A percentile compares a stretch with the other conserved stretches of the same genome.
Conservation (phyloP, 2,888 invertebrate genomes). For the Epinotia demarniana region DNA sequence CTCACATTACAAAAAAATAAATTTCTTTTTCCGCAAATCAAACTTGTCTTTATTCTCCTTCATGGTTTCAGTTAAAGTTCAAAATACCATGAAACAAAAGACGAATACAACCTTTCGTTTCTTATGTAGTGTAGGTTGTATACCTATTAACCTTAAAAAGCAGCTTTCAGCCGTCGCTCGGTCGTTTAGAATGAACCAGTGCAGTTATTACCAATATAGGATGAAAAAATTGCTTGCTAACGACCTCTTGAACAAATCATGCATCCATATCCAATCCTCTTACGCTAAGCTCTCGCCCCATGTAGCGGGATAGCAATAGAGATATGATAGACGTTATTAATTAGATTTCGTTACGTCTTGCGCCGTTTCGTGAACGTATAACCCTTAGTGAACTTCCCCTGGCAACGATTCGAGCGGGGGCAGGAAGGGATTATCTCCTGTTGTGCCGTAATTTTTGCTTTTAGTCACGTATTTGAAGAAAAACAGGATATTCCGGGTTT, state of each 20-base stretch:
- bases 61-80: too few species aligned
- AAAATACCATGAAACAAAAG: too few species aligned
- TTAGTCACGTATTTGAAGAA: slow-evolving; percentile 10
- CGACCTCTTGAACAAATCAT: slow-evolving; percentile 76
- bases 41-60: too few species aligned
- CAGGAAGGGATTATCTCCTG: slow-evolving; percentile 40
- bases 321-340: slow-evolving; percentile 84
- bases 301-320: slow-evolving; percentile 78
- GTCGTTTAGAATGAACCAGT: neutral
- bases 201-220: slow-evolving; percentile 51
- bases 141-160: neutral
- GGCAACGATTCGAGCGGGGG: slow-evolving; percentile 50
- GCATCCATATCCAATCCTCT: slow-evolving; percentile 79
- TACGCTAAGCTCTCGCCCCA: slow-evolving; percentile 71
- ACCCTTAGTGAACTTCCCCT: slow-evolving; percentile 63
- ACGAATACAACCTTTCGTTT: neutral
- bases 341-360: slow-evolving; percentile 82
- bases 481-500: neutral
- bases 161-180: neutral
- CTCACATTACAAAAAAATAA: too few species aligned
- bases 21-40: too few species aligned
- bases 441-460: slow-evolving; percentile 36
- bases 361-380: slow-evolving; percentile 77
- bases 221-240: slow-evolving; percentile 69
- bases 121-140: neutral